Evolutionary conservation across 2,797 vertebrate genomes (phyloP).

Genomic region (Heterohyrax brucei): DNA sequence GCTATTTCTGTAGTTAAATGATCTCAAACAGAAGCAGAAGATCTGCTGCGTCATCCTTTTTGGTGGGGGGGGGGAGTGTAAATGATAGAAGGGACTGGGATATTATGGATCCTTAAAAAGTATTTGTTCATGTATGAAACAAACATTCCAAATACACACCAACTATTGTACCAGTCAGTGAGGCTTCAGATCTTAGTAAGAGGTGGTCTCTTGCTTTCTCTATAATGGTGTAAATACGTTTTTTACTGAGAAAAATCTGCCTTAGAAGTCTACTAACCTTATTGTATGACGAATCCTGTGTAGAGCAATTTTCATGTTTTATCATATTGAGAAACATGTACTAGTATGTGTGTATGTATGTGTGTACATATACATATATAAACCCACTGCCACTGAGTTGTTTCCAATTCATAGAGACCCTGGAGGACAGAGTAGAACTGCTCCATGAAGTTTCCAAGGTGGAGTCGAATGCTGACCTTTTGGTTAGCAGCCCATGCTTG

Average conservation of each 20-base stretch:
- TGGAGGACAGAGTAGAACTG: no score
- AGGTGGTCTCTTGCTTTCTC: constrained; percentile 39
- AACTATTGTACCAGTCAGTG: background rate
- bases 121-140: constrained; percentile 56
- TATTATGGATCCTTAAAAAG: constrained; percentile 32
- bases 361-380: no score
- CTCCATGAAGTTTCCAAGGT: no score
- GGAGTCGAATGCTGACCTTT: no score
- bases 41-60: constrained; percentile 20
- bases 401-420: no score
- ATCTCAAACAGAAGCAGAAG: constrained; percentile 46
- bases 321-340: constrained; percentile 62
- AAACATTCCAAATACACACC: constrained; percentile 9
- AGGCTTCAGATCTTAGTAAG: constrained; percentile 26
- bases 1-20: constrained; percentile 59
- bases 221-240: constrained; percentile 25
- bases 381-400: no score
- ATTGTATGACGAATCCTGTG: constrained; percentile 10
- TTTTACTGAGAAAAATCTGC: constrained; percentile 65
- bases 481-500: no score
- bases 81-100: background rate
- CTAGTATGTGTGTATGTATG: background rate
- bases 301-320: constrained; percentile 71
- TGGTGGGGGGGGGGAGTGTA: background rate
- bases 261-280: constrained; percentile 54